Percentiles rank a stretch among this genome's conserved stretches.
These are phyloP conservation scores for Parus major DNA, from an alignment of 2,113 vertebrate species.

Conservation along the genomic window DNA sequence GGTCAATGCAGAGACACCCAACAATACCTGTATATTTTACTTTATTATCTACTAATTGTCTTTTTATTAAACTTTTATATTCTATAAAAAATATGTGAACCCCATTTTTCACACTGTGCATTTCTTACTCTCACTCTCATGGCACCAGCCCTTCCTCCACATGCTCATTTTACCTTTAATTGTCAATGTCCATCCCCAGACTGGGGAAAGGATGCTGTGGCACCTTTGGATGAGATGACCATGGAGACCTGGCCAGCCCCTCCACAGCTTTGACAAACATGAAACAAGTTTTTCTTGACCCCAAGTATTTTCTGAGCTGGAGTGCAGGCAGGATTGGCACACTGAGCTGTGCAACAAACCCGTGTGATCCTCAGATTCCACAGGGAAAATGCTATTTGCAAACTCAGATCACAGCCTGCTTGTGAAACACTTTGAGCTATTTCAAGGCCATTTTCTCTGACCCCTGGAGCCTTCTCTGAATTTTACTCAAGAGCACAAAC, in stretches of 20 bases:
- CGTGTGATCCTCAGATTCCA: background rate
- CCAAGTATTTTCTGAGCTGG: background rate
- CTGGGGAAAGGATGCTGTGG: background rate
- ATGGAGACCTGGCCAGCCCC: background rate
- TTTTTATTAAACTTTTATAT: too few species aligned
- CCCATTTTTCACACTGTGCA: background rate
- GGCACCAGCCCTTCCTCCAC: accelerated
- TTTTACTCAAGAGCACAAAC: background rate
- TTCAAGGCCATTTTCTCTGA: background rate
- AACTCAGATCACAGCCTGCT: background rate
- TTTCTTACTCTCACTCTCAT: accelerated
- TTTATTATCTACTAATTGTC: too few species aligned
- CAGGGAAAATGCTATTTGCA: background rate
- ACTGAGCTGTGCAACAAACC: background rate
- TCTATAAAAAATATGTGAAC: too few species aligned
- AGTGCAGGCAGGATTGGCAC: background rate
- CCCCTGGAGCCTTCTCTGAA: background rate
- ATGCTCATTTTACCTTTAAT: background rate
- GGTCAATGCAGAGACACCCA: too few species aligned
- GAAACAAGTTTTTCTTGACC: conserved; percentile 48
- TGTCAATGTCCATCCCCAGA: background rate
- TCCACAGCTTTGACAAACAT: background rate
- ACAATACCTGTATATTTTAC: too few species aligned
- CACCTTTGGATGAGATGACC: background rate
- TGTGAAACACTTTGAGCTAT: background rate